Evolutionary conservation across 2,888 invertebrate species (phyloP).

Genomic region (Lampropteryx suffumata): DNA sequence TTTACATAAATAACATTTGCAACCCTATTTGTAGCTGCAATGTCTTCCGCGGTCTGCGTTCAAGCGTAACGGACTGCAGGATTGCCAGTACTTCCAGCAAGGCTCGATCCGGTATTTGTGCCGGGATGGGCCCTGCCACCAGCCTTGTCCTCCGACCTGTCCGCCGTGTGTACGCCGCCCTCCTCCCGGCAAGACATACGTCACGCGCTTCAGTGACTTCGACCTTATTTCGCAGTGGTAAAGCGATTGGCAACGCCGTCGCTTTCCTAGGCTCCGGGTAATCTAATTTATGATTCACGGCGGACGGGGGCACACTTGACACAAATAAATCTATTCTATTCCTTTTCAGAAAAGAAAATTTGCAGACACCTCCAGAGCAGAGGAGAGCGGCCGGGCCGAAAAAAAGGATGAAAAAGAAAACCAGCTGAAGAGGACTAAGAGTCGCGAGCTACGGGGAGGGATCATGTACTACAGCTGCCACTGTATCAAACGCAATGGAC

Average conservation of each 20-base stretch:
- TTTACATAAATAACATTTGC: conserved; percentile 4
- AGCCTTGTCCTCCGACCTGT: conserved; percentile 69
- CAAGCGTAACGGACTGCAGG: conserved; percentile 79
- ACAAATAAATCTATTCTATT: conserved; percentile 8
- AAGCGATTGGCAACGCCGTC: conserved; percentile 41
- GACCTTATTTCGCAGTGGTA: conserved; percentile 76
- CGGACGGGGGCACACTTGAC: conserved; percentile 51
- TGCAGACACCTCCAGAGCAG: conserved; percentile 48
- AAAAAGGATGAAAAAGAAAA: conserved; percentile 73
- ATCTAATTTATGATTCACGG: conserved; percentile 51
- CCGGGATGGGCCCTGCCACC: conserved; percentile 60
- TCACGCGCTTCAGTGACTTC: conserved; percentile 77
- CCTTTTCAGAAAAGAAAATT: conserved; percentile 59
- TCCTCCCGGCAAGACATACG: conserved; percentile 76
- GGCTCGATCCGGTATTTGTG: conserved; percentile 78
- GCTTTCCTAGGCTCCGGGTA: conserved; percentile 58
- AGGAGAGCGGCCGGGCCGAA: conserved; percentile 62
- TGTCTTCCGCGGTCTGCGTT: conserved; percentile 79
- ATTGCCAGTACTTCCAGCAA: conserved; percentile 78
- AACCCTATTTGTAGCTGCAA: conserved; percentile 59
- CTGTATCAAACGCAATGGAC: conserved; percentile 83
- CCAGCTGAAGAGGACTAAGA: conserved; percentile 71
- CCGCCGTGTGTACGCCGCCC: conserved; percentile 76
- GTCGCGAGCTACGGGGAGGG: conserved; percentile 81
- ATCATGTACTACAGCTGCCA: conserved; percentile 82